Base-by-base conservation (phyloP, 1,140 invertebrate species). In the Eupristina koningsbergeri region DNA sequence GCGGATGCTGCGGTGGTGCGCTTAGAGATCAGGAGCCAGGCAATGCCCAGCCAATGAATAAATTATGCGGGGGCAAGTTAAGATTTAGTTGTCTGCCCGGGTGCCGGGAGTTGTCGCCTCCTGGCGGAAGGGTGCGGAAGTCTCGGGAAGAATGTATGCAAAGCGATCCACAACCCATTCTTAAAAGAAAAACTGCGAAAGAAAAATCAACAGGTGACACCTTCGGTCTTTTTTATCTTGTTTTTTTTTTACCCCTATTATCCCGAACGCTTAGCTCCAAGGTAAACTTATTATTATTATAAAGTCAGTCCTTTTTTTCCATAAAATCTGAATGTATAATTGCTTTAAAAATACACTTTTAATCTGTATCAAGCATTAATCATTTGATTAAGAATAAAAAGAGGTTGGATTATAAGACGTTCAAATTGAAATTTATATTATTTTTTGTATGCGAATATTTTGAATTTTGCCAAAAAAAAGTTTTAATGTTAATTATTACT, bases 21-120 rank as follows among this genome's bases (percentile, higher is more conserved):
- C 73, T 82, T 81, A 81, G 80, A 36, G 47, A 50, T 29, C 71
- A 47, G 75, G 80, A 75, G 75, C 74, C 64, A 86, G 78, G 80
- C 58, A 85, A 86, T 83, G 83, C 77, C 79, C 31, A 80, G 73
- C 80, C 80, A 85, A 85, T 82, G 84, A 85, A 82, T 82, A 81
- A 85, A 85, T 85, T 85, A 81, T 78, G 45, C 36, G 15, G 81
- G n/a, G 19, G 53, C 80, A 76, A 79, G 81, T 83, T 83, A 79
- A 83, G 75, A 83, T 83, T 83, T 78, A 83, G 64, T 71, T 73
- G 47, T 71, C 74, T 83, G n/a, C n/a, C n/a, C 63, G 58, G 67
- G 71, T 22, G 22, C 73, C 26, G 53, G 31, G 19, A 61, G 75
- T 53, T 78, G 58, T 64, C 61, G 76, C 50, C 31, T 76, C 29